Conservation (phyloP, 2,888 invertebrate genomes). For the Apotomis turbidana region DNA sequence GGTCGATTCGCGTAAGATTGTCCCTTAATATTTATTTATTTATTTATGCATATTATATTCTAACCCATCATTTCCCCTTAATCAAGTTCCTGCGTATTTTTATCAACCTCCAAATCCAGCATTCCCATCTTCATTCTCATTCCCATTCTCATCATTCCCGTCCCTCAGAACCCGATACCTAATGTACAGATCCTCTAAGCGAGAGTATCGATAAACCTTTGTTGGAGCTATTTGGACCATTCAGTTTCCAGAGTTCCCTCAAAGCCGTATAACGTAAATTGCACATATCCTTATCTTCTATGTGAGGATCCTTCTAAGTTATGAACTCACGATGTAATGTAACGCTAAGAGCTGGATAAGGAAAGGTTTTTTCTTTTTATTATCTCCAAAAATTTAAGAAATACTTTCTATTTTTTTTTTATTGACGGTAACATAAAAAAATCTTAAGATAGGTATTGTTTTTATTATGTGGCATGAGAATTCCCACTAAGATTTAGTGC, state of each 20-base stretch:
- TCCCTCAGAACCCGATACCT: slow-evolving; percentile 43
- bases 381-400: too few species aligned
- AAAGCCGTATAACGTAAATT: slow-evolving; percentile 64
- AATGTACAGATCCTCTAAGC: slow-evolving; percentile 52
- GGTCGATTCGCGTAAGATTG: too few species aligned
- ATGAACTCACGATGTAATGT: slow-evolving; percentile 64
- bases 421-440: too few species aligned
- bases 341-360: slow-evolving; percentile 35
- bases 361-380: background rate
- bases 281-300: slow-evolving; percentile 64
- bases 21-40: too few species aligned
- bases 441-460: too few species aligned
- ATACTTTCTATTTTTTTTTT: too few species aligned
- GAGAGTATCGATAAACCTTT: slow-evolving; percentile 62
- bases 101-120: too few species aligned
- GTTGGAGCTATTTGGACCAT: slow-evolving; percentile 57
- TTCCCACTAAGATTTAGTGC: too few species aligned
- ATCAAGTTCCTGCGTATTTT: too few species aligned
- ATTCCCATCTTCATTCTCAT: slow-evolving; percentile 41
- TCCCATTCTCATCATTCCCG: background rate
- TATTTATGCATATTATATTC: too few species aligned
- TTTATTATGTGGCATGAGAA: too few species aligned
- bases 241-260: slow-evolving; percentile 46
- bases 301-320: slow-evolving; percentile 55
- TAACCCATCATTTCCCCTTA: too few species aligned